These are phyloP conservation scores for Gymnarchus niloticus DNA, from an alignment of 2,113 vertebrate genomes.

Conservation along the genomic window DNA sequence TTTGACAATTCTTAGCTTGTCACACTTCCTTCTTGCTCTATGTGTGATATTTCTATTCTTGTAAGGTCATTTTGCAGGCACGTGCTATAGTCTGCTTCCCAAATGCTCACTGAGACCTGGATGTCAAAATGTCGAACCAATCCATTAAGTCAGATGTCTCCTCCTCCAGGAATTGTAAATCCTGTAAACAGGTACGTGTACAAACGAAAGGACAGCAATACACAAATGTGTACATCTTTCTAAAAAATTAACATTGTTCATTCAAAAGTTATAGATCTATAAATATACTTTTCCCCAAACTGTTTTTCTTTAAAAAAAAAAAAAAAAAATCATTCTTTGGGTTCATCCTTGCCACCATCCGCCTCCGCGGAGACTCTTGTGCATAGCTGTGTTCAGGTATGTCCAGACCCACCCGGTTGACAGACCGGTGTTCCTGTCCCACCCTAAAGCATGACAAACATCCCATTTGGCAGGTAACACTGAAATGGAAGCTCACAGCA, in stretches of 20 bases:
- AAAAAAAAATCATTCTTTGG: constrained; percentile 67
- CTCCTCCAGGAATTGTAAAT: constrained; percentile 2
- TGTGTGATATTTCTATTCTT: not conserved
- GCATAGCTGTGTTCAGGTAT: constrained; percentile 64
- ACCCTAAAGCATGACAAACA: not conserved
- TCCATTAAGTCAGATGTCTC: not conserved
- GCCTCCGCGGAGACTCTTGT: constrained; percentile 51
- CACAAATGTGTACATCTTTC: constrained; percentile 37
- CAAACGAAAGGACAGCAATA: constrained; percentile 35
- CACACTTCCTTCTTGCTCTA: not conserved
- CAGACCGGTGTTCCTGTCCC: not conserved
- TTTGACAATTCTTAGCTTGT: not conserved
- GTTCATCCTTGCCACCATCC: constrained; percentile 59
- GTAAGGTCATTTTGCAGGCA: not conserved
- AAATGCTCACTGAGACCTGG: not conserved
- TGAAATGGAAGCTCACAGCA: constrained; percentile 49
- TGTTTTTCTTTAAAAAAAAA: constrained; percentile 45
- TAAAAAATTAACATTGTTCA: constrained; percentile 52
- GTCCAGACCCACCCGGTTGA: not conserved
- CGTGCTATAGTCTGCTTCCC: not conserved
- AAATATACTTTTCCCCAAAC: constrained; percentile 66
- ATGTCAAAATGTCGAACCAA: not conserved
- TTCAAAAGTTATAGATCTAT: constrained; percentile 58
- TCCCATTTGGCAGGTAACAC: constrained; percentile 26
- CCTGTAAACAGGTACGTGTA: constrained; percentile 32